Evolutionary conservation across 1,140 invertebrate species (phyloP).

Genomic region (Drosophila quadrilineata): DNA sequence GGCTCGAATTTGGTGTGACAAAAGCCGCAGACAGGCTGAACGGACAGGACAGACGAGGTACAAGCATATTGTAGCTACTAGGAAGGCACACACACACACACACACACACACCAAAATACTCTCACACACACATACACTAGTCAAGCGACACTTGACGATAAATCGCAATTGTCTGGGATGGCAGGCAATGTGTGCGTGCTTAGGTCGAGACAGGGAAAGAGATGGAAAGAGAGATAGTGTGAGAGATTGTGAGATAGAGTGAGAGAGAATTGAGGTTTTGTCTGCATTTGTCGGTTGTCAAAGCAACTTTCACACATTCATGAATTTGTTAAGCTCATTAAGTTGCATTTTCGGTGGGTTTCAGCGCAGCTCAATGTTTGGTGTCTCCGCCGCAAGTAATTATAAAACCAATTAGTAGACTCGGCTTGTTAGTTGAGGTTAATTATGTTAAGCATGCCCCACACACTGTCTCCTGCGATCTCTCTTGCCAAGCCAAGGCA

Average conservation of each 20-base stretch:
- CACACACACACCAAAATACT: constrained; percentile 43
- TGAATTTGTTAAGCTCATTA: constrained; percentile 80
- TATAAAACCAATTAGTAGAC: constrained; percentile 80
- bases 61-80: constrained; percentile 48
- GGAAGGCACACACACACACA: constrained; percentile 55
- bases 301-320: constrained; percentile 80
- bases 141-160: constrained; percentile 61
- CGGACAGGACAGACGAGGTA: constrained; percentile 1
- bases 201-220: too few relatives aligned
- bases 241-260: constrained; percentile 2
- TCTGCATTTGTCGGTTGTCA: constrained; percentile 75
- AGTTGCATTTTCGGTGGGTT: constrained; percentile 74
- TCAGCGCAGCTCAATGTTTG: constrained; percentile 74
- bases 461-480: neutral
- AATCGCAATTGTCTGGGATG: constrained; percentile 62
- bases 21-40: constrained; percentile 50
- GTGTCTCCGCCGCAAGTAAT: constrained; percentile 77
- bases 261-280: constrained; percentile 20
- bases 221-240: too few relatives aligned
- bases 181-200: neutral
- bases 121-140: constrained; percentile 18
- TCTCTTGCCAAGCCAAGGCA: constrained; percentile 23
- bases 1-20: constrained; percentile 63
- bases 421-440: constrained; percentile 79
- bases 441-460: constrained; percentile 71